Base-by-base conservation (phyloP, 2,113 vertebrate species). In the Callipepla californica region DNA sequence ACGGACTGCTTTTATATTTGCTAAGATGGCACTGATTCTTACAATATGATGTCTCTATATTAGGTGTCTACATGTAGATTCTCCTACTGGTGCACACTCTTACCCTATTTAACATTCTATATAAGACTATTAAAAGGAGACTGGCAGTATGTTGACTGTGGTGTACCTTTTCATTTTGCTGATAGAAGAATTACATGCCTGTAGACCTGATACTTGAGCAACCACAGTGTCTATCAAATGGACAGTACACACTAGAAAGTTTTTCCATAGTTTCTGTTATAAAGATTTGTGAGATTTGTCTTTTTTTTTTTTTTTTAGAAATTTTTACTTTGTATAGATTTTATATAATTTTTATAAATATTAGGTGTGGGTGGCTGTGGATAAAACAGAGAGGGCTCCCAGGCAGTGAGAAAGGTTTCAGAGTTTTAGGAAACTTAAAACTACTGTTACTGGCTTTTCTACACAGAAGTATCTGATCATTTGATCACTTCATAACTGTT, bases 71-170 rank as follows among this genome's bases (percentile, higher is more conserved):
- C 40, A 22, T 40, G 13, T 85, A 69, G 30, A 26, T 53, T 92
- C 94, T 83, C 38, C 76, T 73, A 66, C 51, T 87, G 51, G 25
- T 94, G 50, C 57, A 65, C 57, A 8, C 38, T 92, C 11, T 86
- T 80, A 63, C 9, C 5, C 21, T 75, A n/a, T 20, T 55, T 87
- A 89, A 63, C 45, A 92, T 48, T 19, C 79, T 92, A 59, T 30
- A 50, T 76, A 28, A 18, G 61, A 28, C 88, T 96, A 67, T 92
- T 93, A 26, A 42, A 90, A 83, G 16, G 78, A 87, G 13, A 44
- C 44, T 81, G 63, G 15, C 93, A 89, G 77, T 80, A n/a, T 63
- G 47, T 65, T 94, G 57, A 26, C 5, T 90, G 25, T 86, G 63
- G 7, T 61, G 30, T 78, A 79, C 73, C 51, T 87, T 87, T 25